Base-by-base conservation (phyloP, 2,113 vertebrate species). In the Sitta europaea region DNA sequence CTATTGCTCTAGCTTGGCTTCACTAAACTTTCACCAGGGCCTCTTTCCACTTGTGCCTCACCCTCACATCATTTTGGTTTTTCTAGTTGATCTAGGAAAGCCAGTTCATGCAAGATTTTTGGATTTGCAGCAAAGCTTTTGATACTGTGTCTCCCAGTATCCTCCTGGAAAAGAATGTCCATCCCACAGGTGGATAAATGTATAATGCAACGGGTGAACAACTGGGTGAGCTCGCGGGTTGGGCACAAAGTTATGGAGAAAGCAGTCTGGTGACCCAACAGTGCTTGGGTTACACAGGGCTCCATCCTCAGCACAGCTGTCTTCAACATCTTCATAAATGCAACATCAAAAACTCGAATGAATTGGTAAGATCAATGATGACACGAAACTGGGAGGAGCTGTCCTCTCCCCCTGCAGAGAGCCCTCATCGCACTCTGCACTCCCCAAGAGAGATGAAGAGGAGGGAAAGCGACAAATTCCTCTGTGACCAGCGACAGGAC, bases 161-260 rank as follows among this genome's bases (percentile, higher is more conserved):
- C 7, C 36, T 31, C 14, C 43, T 12, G 14, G 21, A 6, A 54
- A 66, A 66, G 25, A 43, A 58, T 35, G 14, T 12, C 21, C 14
- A 36, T 24, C 31, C 27, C 51, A 35, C 21, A 31, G 21, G 16
- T 27, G 36, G 31, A 43, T 43, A 28, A 51, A 51, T 0, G 0
- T 21, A 7, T 14, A 20, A 35, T 14, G 51, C 11, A 20, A 23
- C 31, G 20, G 10, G 5, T 35, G 43, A 66, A 13, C 35, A 58
- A 2, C 14, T 31, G 27, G 18, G n/a, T 16, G 45, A 61, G 25
- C 21, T 43, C 11, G 11, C 1, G 2, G 31, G 7, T 8, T 7
- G 9, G 31, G 21, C 25, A 36, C 21, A 36, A 42, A 35, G 16
- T 17, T 27, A 1, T 0, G 31, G 16, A 14, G 21, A 21, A 21